These are phyloP conservation scores for Lytechinus pictus DNA, from an alignment of 35 echinoderm and acorn worm species.

Conservation along the genomic window DNA sequence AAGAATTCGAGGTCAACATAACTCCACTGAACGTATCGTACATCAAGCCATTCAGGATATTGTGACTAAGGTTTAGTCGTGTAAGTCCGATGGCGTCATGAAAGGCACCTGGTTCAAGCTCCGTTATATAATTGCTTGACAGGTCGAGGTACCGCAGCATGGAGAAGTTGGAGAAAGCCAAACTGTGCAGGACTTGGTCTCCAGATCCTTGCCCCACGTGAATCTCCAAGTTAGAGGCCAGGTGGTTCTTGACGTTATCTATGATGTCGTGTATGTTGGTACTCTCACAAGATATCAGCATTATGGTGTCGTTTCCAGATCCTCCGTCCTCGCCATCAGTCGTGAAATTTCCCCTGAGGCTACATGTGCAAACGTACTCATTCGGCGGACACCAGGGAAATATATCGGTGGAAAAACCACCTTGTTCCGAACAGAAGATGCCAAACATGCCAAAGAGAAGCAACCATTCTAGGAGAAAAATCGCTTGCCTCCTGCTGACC, in stretches of 20 bases:
- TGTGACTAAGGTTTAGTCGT: not conserved
- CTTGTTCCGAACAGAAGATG: not conserved
- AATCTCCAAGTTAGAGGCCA: not conserved
- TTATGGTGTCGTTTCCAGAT: not conserved
- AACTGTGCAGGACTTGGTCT: not conserved
- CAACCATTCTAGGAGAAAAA: not conserved
- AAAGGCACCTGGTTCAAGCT: not conserved
- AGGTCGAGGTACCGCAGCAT: not conserved
- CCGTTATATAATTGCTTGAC: not conserved
- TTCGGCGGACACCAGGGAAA: not conserved
- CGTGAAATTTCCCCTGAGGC: not conserved
- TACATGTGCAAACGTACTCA: not conserved
- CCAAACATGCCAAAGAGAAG: not conserved
- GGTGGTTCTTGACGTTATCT: not conserved
- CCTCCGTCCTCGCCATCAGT: not conserved
- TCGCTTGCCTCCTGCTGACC: not conserved
- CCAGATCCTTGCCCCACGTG: not conserved
- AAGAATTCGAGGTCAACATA: not conserved
- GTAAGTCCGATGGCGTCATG: not conserved
- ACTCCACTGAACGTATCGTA: constrained; percentile 26
- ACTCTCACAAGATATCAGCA: constrained; percentile 14
- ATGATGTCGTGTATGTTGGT: not conserved
- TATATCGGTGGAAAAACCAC: not conserved
- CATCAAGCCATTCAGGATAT: not conserved
- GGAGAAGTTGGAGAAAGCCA: constrained; percentile 20